These are phyloP conservation scores for Trachelus troglodyta DNA, from an alignment of 2,888 invertebrate genomes.

Conservation along the genomic window DNA sequence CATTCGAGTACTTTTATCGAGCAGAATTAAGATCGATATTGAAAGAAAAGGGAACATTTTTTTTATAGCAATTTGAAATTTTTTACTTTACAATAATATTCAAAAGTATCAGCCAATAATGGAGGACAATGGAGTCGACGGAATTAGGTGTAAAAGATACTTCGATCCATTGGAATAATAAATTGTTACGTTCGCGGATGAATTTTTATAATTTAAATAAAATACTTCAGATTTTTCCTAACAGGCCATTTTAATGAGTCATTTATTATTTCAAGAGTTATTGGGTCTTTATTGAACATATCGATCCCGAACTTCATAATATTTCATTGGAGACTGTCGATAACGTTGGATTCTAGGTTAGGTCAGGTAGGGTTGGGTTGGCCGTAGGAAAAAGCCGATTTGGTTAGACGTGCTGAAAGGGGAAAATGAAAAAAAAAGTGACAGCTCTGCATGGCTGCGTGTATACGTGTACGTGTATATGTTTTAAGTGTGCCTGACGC, in stretches of 20 bases:
- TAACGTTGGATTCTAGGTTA: background rate
- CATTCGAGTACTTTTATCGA: background rate
- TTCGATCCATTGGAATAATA: too few species aligned
- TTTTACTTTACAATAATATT: background rate
- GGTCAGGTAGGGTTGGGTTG: background rate
- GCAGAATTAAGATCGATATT: background rate
- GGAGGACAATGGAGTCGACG: too few species aligned
- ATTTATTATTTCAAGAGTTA: background rate
- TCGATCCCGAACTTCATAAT: background rate
- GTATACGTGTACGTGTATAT: too few species aligned
- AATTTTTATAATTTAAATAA: background rate
- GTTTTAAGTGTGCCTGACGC: background rate
- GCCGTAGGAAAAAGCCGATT: background rate
- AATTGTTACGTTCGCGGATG: background rate
- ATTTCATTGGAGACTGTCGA: background rate
- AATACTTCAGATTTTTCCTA: background rate
- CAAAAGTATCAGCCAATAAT: background rate
- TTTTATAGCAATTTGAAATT: too few species aligned
- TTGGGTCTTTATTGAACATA: background rate
- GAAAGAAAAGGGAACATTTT: too few species aligned
- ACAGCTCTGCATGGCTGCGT: background rate
- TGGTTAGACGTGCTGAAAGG: background rate
- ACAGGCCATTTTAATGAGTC: background rate
- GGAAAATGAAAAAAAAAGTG: background rate
- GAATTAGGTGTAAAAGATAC: too few species aligned